Evolutionary conservation across 2,113 vertebrate genomes (phyloP).

Genomic region (Thunnus maccoyii): DNA sequence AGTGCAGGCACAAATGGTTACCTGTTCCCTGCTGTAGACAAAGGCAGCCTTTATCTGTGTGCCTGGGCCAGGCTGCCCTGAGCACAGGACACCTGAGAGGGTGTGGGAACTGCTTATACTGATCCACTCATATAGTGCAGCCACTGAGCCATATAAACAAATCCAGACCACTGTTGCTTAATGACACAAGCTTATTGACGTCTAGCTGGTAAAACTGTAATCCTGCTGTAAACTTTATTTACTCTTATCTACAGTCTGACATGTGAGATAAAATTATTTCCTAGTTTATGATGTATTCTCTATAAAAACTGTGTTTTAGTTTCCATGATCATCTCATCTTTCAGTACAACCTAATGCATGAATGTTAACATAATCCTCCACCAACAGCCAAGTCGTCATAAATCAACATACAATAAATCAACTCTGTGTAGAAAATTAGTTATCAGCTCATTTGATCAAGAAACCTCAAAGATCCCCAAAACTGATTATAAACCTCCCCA

Average conservation of each 20-base stretch:
- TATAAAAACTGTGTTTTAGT: not conserved
- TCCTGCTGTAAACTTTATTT: slow-evolving; percentile 44
- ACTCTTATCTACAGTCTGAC: slow-evolving; percentile 1
- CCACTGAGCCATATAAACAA: slow-evolving; percentile 68
- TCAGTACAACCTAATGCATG: slow-evolving; percentile 22
- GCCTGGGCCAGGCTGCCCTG: slow-evolving; percentile 68
- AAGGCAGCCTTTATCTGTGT: slow-evolving; percentile 80
- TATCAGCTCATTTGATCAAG: slow-evolving; percentile 44
- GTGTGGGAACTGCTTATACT: slow-evolving; percentile 80
- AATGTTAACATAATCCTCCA: slow-evolving; percentile 48
- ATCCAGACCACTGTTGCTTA: slow-evolving; percentile 54
- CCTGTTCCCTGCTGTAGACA: slow-evolving; percentile 83
- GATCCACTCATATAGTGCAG: slow-evolving; percentile 72
- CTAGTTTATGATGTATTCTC: slow-evolving; percentile 1
- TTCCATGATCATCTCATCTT: slow-evolving; percentile 17
- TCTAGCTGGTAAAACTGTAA: slow-evolving; percentile 49
- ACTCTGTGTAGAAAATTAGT: slow-evolving; percentile 32
- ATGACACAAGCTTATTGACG: slow-evolving; percentile 62
- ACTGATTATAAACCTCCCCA: slow-evolving; percentile 37
- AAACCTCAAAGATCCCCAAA: slow-evolving; percentile 43
- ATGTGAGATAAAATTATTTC: slow-evolving; percentile 18
- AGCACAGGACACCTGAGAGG: slow-evolving; percentile 83
- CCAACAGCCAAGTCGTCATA: slow-evolving; percentile 12
- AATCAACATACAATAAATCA: slow-evolving; percentile 28
- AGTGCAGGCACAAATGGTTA: slow-evolving; percentile 79